Conservation (phyloP, 2,797 vertebrate species). For the Cryptoblepharus egeriae region DNA sequence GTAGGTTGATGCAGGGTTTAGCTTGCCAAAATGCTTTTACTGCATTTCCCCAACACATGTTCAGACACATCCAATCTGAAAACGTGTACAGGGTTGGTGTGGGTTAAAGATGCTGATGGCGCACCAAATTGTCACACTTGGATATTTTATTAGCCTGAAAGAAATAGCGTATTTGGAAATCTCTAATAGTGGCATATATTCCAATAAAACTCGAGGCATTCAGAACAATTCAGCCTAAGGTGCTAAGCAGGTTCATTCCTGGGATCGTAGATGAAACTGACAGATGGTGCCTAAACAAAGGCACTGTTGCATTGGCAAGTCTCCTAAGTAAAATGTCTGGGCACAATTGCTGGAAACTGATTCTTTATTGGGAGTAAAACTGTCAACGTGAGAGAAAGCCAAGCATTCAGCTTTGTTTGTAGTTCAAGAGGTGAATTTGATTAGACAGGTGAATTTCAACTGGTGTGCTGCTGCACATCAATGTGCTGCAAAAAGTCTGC, state of each 20-base stretch:
- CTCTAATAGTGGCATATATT: neutral
- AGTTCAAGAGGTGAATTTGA: neutral
- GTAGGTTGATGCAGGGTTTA: no score
- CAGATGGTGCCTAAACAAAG: conserved; percentile 9
- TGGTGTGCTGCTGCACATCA: no score
- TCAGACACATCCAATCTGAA: no score
- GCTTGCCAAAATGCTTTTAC: no score
- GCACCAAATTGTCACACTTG: neutral
- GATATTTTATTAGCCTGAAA: neutral
- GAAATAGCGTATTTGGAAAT: neutral
- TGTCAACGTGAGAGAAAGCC: neutral
- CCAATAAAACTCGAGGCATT: neutral
- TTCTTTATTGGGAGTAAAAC: neutral
- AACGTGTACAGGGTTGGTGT: no score
- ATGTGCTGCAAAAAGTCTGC: no score
- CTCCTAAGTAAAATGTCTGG: neutral
- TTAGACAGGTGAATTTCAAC: no score
- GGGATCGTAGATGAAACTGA: neutral
- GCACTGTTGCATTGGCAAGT: neutral
- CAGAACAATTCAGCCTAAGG: neutral
- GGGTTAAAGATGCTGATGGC: neutral
- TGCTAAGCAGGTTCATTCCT: neutral
- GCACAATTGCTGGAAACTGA: neutral
- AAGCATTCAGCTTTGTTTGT: neutral
- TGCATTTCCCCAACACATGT: no score